phyloP scores from a whole-genome alignment of 2,797 vertebrate genomes.

The Leptoclinus maculatus region DNA sequence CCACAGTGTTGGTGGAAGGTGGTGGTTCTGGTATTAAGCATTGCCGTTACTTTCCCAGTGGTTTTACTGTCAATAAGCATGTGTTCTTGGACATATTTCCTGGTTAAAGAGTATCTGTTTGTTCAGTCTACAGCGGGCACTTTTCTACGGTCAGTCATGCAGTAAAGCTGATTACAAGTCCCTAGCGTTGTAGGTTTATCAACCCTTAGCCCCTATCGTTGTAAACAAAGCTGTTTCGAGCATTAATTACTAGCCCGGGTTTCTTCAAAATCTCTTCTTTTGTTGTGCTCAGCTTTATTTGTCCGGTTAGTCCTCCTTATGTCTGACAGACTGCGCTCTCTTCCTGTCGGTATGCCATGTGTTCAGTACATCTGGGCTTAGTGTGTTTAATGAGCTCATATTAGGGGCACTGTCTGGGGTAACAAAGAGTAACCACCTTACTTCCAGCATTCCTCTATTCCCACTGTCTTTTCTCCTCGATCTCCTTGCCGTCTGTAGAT shows the following conservation, averaged over 20 bases:
- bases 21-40: constrained; percentile 17
- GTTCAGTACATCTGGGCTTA: constrained; percentile 58
- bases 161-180: constrained; percentile 79
- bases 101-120: constrained; percentile 31
- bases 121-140: constrained; percentile 23
- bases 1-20: background rate
- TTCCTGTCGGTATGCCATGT: constrained; percentile 49
- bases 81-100: constrained; percentile 38
- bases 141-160: constrained; percentile 55
- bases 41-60: background rate
- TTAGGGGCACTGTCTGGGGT: constrained; percentile 59
- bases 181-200: constrained; percentile 63
- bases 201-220: constrained; percentile 41
- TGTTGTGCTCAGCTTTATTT: constrained; percentile 31
- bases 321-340: constrained; percentile 54
- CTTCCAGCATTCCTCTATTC: constrained; percentile 32
- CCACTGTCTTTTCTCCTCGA: constrained; percentile 27
- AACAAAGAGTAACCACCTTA: constrained; percentile 21
- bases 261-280: constrained; percentile 38
- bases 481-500: constrained; percentile 24
- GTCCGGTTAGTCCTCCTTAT: constrained; percentile 37
- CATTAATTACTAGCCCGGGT: constrained; percentile 56
- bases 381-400: constrained; percentile 50
- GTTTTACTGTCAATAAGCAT: constrained; percentile 35
- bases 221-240: constrained; percentile 66